Conservation (phyloP, 2,113 vertebrate species). For the Paramisgurnus dabryanus region DNA sequence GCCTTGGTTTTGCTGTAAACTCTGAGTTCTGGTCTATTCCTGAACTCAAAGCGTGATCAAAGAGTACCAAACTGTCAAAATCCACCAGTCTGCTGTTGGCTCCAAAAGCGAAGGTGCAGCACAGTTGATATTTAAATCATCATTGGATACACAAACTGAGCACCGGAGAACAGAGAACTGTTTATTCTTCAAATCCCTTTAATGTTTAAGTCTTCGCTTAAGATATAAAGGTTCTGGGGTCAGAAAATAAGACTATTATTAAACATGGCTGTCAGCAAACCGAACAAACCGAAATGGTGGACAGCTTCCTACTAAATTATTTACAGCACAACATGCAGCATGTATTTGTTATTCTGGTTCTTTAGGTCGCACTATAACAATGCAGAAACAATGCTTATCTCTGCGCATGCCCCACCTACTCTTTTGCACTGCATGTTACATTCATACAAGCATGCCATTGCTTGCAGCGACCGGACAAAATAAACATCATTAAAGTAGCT, state of each 20-base stretch:
- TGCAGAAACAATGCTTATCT: conserved; percentile 25
- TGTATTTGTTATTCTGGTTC: conserved; percentile 49
- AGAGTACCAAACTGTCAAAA: conserved; percentile 26
- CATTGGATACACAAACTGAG: conserved; percentile 10
- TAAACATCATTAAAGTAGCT: conserved; percentile 39
- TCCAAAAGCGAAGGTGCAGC: neutral
- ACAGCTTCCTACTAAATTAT: conserved; percentile 54
- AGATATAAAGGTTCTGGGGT: conserved; percentile 32
- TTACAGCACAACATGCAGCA: conserved; percentile 49
- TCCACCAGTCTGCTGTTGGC: neutral
- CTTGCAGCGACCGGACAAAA: conserved; percentile 27
- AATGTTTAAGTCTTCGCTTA: conserved; percentile 9
- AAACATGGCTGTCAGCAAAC: conserved; percentile 48
- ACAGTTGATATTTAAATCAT: conserved; percentile 7
- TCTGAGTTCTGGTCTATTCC: conserved; percentile 6
- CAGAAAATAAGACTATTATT: conserved; percentile 49
- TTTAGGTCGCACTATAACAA: conserved; percentile 40
- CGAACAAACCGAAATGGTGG: conserved; percentile 38
- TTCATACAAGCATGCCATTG: conserved; percentile 2
- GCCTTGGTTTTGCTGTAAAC: neutral
- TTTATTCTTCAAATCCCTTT: conserved; percentile 32
- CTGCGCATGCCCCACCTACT: conserved; percentile 26
- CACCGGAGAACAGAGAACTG: neutral
- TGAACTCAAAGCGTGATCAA: conserved; percentile 22
- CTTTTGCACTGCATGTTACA: conserved; percentile 31